Evolutionary conservation across 2,797 vertebrate species (phyloP).

Genomic region (Mus caroli): DNA sequence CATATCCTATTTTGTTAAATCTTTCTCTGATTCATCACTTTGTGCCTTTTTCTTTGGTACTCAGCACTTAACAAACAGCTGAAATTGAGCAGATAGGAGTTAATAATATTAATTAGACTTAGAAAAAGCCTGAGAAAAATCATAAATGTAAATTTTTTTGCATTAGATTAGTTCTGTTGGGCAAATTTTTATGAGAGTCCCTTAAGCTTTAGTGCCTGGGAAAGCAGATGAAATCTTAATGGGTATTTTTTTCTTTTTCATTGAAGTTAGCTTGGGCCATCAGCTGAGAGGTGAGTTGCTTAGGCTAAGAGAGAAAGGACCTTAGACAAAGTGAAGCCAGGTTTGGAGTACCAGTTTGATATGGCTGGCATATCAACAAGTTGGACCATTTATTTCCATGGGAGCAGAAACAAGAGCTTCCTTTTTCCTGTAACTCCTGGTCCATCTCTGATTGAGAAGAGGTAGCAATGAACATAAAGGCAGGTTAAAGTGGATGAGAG

Average conservation of each 20-base stretch:
- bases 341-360: constrained; percentile 5
- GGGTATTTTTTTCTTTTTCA: constrained; percentile 41
- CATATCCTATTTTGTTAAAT: neutral
- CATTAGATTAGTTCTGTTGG: constrained; percentile 26
- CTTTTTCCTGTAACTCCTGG: neutral
- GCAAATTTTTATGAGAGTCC: constrained; percentile 29
- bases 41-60: neutral
- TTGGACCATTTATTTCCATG: constrained; percentile 39
- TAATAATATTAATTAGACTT: constrained; percentile 44
- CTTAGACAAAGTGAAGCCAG: neutral
- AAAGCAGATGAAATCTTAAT: constrained; percentile 64
- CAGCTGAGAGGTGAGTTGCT: constrained; percentile 50
- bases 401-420: neutral
- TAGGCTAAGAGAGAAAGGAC: constrained; percentile 19
- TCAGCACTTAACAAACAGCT: constrained; percentile 42
- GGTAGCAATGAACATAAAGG: neutral
- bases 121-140: constrained; percentile 43
- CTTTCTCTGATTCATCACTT: neutral
- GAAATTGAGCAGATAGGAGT: constrained; percentile 42
- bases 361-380: neutral
- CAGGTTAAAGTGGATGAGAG: neutral
- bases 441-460: neutral
- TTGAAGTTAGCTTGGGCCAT: constrained; percentile 46
- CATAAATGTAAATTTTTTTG: neutral
- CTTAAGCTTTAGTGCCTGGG: constrained; percentile 22